phyloP scores from a whole-genome alignment of 37 sponge, comb jelly and placozoan genomes.

The Bolinopsis microptera region DNA sequence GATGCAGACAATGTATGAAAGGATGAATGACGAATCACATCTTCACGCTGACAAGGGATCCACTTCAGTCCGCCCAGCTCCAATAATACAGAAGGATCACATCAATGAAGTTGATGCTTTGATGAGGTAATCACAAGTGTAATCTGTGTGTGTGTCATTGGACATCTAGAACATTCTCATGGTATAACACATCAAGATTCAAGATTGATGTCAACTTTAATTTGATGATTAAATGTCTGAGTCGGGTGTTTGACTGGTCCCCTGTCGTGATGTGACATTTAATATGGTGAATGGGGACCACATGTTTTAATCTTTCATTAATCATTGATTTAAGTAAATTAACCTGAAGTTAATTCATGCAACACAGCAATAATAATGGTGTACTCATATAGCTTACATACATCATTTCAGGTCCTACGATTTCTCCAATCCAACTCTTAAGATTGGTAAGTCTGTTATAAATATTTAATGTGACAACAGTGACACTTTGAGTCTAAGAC shows the following conservation, averaged over 20 bases:
- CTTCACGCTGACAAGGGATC: background rate
- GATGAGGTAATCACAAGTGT: too few relatives aligned
- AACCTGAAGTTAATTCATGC: too few relatives aligned
- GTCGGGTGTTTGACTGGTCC: background rate
- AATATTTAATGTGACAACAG: too few relatives aligned
- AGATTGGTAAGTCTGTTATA: background rate
- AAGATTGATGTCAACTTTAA: background rate
- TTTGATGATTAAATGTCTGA: background rate
- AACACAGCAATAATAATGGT: too few relatives aligned
- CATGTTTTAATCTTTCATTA: too few relatives aligned
- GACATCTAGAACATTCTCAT: too few relatives aligned
- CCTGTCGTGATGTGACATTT: background rate
- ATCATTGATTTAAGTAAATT: too few relatives aligned
- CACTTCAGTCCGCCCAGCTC: background rate
- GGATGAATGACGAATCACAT: background rate
- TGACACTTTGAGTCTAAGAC: too few relatives aligned
- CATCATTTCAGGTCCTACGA: background rate
- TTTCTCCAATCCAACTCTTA: slow-evolving; percentile 29
- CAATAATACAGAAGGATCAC: background rate
- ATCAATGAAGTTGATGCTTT: background rate
- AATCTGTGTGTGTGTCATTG: too few relatives aligned
- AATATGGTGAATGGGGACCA: too few relatives aligned
- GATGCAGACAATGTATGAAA: slow-evolving; percentile 40
- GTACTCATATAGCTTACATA: too few relatives aligned
- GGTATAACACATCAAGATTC: too few relatives aligned